Evolutionary conservation across 2,113 vertebrate genomes (phyloP).

Genomic region (Mionectes macconnelli): DNA sequence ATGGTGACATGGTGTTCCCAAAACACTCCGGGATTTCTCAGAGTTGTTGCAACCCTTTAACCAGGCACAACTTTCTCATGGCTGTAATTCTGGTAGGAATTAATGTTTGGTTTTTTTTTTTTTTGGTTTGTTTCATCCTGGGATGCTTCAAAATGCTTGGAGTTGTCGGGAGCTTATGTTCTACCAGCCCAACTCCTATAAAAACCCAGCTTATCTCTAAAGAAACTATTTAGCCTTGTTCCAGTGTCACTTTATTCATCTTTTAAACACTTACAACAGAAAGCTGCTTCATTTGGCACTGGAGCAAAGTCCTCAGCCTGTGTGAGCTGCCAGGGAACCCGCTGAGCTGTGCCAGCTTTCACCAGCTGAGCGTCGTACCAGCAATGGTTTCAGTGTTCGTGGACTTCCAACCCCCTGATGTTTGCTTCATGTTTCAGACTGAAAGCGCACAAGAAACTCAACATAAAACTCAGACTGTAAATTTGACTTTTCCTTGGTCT

Average conservation of each 20-base stretch:
- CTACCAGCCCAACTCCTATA: neutral
- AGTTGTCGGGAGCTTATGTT: neutral
- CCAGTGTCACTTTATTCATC: neutral
- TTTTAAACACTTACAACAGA: neutral
- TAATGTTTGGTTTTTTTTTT: neutral
- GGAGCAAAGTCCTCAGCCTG: neutral
- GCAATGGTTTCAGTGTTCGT: slow-evolving; percentile 15
- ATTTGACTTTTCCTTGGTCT: slow-evolving; percentile 62
- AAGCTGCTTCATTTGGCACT: slow-evolving; percentile 25
- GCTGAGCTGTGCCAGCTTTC: neutral
- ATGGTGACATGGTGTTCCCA: neutral
- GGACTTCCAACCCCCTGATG: slow-evolving; percentile 8
- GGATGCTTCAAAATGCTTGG: neutral
- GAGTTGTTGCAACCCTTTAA: neutral
- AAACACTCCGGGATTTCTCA: neutral
- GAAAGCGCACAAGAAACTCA: neutral
- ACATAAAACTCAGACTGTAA: slow-evolving; percentile 47
- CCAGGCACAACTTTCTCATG: neutral
- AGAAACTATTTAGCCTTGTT: neutral
- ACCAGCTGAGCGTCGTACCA: slow-evolving; percentile 18
- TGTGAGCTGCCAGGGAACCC: neutral
- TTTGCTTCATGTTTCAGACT: neutral
- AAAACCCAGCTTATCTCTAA: neutral
- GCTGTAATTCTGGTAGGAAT: neutral
- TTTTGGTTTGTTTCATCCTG: neutral